Base-by-base conservation (phyloP, 2,888 invertebrate species). In the Corbicula japonica region DNA sequence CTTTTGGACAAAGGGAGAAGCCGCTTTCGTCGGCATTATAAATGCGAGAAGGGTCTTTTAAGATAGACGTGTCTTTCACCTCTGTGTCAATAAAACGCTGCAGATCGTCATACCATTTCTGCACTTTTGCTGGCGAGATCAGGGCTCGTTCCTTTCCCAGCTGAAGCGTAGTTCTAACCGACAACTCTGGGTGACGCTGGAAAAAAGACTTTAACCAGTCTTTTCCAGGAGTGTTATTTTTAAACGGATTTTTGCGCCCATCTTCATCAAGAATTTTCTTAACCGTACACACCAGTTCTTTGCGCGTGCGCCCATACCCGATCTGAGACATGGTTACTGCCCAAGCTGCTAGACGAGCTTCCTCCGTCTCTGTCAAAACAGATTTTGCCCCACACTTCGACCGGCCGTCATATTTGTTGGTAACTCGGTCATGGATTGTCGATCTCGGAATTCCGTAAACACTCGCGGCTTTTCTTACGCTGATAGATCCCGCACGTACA, bases 21-120 rank as follows among this genome's bases (percentile, higher is more conserved):
- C 54, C 54, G n/a, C 30, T 30, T n/a, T 30, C 54, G n/a, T 54
- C 54, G 2, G 54, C 54, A 23, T 54, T 54, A 23, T 54, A 54
- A 5, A 54, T 28, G 5, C 54, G 5, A 2, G 54, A 32, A 18
- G 54, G 54, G 32, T 54, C 54, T 2, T 3, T 15, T 5, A 54
- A 18, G 3, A 60, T 15, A 2, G 34, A 34, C 2, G 38, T 26
- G 6, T 60, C 61, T 2, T 23, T 23, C 3, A 60, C 4, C 18
- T 54, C 54, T 3, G 10, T 50, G 4, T n/a, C 52, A 26, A 61
- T 48, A 28, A 35, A 61, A 1, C 3, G 5, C 15, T 32, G 4
- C 5, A 41, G 50, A 2, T 61, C 34, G 2, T 38, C 23, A 46
- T 56, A 58, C 58, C 56, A 68, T 5, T 58, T 38, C 21, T 6